A percentile compares a stretch with the other conserved stretches of the same genome.
Conservation (phyloP, 1,140 invertebrate species). For the Grapholita molesta region DNA sequence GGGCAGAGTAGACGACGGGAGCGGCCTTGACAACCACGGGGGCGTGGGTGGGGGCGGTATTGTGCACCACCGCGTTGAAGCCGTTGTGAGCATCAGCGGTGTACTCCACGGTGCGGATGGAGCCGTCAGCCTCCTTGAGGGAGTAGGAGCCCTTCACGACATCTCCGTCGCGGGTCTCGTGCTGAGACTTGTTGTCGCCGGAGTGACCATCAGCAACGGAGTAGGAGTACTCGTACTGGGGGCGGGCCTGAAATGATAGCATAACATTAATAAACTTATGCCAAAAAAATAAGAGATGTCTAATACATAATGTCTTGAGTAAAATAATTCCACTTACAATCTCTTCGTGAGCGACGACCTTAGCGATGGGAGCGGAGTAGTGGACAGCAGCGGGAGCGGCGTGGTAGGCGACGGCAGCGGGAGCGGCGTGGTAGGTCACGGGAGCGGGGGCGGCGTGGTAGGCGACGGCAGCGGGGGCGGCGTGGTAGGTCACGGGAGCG, state of each 20-base stretch:
- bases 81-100: conserved; percentile 74
- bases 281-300: neutral
- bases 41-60: conserved; percentile 60
- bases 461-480: conserved; percentile 32
- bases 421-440: conserved; percentile 35
- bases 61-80: conserved; percentile 79
- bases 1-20: conserved; percentile 9
- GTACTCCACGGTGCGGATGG: conserved; percentile 76
- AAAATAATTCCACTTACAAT: conserved; percentile 28
- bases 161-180: conserved; percentile 77
- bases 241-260: conserved; percentile 47
- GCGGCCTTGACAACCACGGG: neutral
- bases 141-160: conserved; percentile 78
- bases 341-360: conserved; percentile 36
- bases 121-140: conserved; percentile 77
- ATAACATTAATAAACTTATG: neutral
- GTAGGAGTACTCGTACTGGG: conserved; percentile 58
- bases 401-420: conserved; percentile 27
- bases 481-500: conserved; percentile 29
- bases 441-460: conserved; percentile 34
- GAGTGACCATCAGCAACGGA: conserved; percentile 74
- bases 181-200: conserved; percentile 77
- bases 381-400: conserved; percentile 34
- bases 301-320: neutral
- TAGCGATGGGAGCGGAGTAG: conserved; percentile 38